Evolutionary conservation across 2,888 invertebrate genomes (phyloP), one percentile per base, ranked within the genome.

Genomic region (Tribolium freemani): DNA sequence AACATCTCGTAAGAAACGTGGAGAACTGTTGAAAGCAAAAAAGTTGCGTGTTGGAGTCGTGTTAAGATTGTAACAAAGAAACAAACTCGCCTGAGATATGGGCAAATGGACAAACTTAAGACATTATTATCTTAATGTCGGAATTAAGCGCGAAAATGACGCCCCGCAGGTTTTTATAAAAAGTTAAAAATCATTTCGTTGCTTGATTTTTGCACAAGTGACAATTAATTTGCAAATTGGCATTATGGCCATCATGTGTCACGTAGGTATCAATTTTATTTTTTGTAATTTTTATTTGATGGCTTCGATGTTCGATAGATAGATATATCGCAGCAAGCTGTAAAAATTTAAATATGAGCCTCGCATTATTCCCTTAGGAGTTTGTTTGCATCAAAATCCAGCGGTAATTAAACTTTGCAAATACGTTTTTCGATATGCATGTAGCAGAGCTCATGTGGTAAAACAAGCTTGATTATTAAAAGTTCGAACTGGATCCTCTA

Each of bases 401-500:
- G 57, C 46, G 69, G 72, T 72, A 72, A 72, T 72, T 72, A 69
- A 72, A 72, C 69, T 69, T 69, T 45, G 72, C 58, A 69, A 72
- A 69, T 72, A 72, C 53, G 64, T 63, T 72, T 72, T 69, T 64
- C 72, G 69, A 63, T 69, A 64, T 54, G 67, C 48, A 31, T 67
- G 72, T 68, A 71, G 31, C 66, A 60, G 51, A 30, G 64, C 67
- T 71, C 71, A 68, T 71, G 66, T 68, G 68, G 66, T 54, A 60
- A 66, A 73, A 50, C 66, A 70, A 60, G 73, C 69, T 73, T 68
- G 69, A 72, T 74, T 72, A 74, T 74, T 71, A 74, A 74, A 74
- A 74, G 74, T 74, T 74, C 68, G 70, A 73, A 70, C 73, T 69
- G 71, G 58, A 71, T 74, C 74, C 74, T 58, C 74, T 68, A 74